phyloP scores from a whole-genome alignment of 2,797 vertebrate species.

The Serranus cabrilla region DNA sequence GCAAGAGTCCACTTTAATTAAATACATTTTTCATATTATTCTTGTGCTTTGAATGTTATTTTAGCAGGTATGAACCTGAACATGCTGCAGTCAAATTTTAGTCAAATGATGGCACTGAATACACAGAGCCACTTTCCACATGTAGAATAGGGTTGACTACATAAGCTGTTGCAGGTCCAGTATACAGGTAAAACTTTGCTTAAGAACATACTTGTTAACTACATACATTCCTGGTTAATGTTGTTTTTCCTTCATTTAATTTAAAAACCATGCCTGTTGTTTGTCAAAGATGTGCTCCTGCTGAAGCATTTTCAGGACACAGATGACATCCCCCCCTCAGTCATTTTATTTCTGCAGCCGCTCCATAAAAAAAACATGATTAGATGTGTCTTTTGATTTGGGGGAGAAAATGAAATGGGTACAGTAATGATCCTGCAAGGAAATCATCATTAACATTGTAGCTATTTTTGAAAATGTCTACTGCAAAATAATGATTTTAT shows the following conservation, averaged over 20 bases:
- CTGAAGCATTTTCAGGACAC: conserved; percentile 11
- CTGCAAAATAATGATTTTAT: conserved; percentile 51
- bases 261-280: neutral
- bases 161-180: neutral
- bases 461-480: conserved; percentile 59
- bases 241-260: conserved; percentile 18
- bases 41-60: conserved; percentile 6
- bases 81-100: conserved; percentile 16
- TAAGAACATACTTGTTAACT: neutral
- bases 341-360: conserved; percentile 48
- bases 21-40: neutral
- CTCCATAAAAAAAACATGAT: conserved; percentile 51
- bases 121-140: neutral
- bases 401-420: conserved; percentile 57
- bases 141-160: neutral
- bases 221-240: conserved; percentile 3
- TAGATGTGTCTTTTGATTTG: conserved; percentile 44
- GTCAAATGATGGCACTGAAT: conserved; percentile 6
- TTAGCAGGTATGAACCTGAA: neutral
- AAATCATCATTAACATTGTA: conserved; percentile 53
- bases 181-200: neutral
- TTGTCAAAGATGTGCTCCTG: conserved; percentile 6
- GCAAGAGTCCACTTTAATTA: neutral
- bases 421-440: conserved; percentile 62
- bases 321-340: conserved; percentile 32